Evolutionary conservation across 2,113 vertebrate species (phyloP), one percentile per base, ranked within the genome.

Genomic region (Thymallus thymallus): DNA sequence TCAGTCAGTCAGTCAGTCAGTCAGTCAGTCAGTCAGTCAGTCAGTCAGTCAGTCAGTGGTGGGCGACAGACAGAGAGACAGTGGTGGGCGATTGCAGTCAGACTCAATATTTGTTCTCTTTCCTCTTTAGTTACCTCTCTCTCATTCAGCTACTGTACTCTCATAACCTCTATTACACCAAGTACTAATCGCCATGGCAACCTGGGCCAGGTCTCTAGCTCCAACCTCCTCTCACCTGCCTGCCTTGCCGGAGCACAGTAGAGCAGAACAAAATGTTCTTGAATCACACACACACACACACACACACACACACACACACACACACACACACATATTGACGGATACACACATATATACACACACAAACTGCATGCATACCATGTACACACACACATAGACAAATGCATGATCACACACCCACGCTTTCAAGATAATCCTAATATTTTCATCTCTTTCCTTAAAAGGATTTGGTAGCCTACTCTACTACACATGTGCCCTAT

Each of bases 121-220:
- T 41, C 35, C 9, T 41, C 35, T 41, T 41, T 41, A 41, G 35
- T 41, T 41, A 41, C 35, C 35, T 2, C 35, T 41, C 9, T 41
- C 35, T 41, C 35, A 41, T 2, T 41, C 35, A 41, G 35, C 35
- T 41, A 41, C 35, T 41, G 30, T 71, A 56, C 69, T 64, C 65
- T 64, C 74, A 75, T 74, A 64, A 73, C 66, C 77, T 69, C 22
- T 18, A 61, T 62, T 24, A 45, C 45, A 68, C 22, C 71, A 58
- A 73, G 84, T 81, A 73, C 73, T 22, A n/a, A 26, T 56, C 35
- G 1, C 61, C 62, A 65, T 66, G 35, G 72, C 41, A 73, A 63
- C 72, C 24, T 16, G 22, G n/a, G 7, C 61, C 14, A 6, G 20
- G 20, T 65, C 41, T 29, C 16, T 41, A 51, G 13, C 6, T 24